Percentiles rank a stretch among this genome's conserved stretches.
These are phyloP conservation scores for Nemapogon koenigi DNA, from an alignment of 2,888 invertebrate genomes.

Conservation along the genomic window DNA sequence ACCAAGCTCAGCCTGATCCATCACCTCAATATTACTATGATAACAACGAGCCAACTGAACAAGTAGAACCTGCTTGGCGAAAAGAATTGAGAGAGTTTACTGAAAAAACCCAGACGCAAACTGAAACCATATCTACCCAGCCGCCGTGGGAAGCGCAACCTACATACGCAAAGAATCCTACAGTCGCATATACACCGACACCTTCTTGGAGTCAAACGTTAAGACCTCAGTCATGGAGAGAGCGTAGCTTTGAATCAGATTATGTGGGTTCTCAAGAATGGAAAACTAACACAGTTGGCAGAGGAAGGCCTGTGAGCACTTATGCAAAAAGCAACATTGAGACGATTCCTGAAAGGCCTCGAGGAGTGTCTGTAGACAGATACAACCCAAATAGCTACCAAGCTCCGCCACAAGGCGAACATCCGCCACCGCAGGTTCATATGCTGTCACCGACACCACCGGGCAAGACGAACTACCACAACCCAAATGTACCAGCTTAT, in stretches of 20 bases:
- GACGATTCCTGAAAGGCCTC: constrained; percentile 35
- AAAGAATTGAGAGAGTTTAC: constrained; percentile 56
- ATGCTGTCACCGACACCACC: constrained; percentile 47
- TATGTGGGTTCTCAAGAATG: constrained; percentile 45
- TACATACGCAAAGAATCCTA: constrained; percentile 34
- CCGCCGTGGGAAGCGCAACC: constrained; percentile 51
- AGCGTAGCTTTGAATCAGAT: constrained; percentile 54
- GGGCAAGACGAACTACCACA: constrained; percentile 38
- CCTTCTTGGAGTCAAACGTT: constrained; percentile 58
- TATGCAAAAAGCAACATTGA: constrained; percentile 31
- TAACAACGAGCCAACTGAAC: constrained; percentile 43
- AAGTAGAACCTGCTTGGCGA: constrained; percentile 53
- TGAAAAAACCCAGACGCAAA: constrained; percentile 42
- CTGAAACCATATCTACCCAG: constrained; percentile 21
- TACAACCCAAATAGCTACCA: constrained; percentile 53
- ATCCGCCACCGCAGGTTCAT: constrained; percentile 46
- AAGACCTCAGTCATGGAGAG: constrained; percentile 48
- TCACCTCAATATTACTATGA: constrained; percentile 55
- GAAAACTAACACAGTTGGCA: constrained; percentile 48
- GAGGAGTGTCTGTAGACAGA: constrained; percentile 54
- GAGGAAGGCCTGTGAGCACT: constrained; percentile 47
- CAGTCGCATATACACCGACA: constrained; percentile 34
- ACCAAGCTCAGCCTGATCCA: constrained; percentile 48
- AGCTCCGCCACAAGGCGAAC: constrained; percentile 27
- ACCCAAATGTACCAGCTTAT: constrained; percentile 56